phyloP scores from a whole-genome alignment of 1,140 invertebrate species.

The Heterodera schachtii region DNA sequence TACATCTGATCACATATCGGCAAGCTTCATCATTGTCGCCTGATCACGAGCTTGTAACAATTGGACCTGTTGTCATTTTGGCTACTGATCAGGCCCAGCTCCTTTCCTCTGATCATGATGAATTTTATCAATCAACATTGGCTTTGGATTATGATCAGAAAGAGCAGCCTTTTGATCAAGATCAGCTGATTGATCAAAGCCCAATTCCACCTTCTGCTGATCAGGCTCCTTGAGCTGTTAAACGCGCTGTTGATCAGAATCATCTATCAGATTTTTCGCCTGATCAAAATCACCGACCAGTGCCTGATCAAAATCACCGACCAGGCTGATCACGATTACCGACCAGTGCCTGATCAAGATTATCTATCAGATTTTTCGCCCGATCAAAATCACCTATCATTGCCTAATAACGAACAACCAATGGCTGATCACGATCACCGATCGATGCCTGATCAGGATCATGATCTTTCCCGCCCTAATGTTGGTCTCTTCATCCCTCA shows the following conservation, averaged over 20 bases:
- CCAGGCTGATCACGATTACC: not conserved
- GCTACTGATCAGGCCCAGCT: too few species aligned
- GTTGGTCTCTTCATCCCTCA: conserved; percentile 13
- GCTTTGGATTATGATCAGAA: too few species aligned
- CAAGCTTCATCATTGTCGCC: too few species aligned
- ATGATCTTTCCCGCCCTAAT: not conserved
- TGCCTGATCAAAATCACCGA: not conserved
- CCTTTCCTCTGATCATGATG: too few species aligned
- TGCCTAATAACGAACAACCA: not conserved
- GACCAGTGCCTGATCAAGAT: not conserved
- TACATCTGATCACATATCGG: too few species aligned
- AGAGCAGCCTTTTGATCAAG: too few species aligned
- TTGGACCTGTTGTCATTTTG: too few species aligned
- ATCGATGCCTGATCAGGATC: not conserved
- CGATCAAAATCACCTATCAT: not conserved
- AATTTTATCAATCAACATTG: too few species aligned
- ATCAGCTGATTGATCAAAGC: not conserved
- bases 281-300: not conserved
- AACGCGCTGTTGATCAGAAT: not conserved
- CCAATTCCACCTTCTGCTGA: not conserved
- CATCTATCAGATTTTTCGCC: not conserved
- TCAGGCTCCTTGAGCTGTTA: too few species aligned
- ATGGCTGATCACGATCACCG: not conserved
- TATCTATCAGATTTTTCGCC: not conserved
- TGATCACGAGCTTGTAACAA: too few species aligned